Percentiles rank a stretch among this genome's conserved stretches.
Evolutionary conservation across 1,140 invertebrate genomes (phyloP).

Genomic region (Euura lappo): DNA sequence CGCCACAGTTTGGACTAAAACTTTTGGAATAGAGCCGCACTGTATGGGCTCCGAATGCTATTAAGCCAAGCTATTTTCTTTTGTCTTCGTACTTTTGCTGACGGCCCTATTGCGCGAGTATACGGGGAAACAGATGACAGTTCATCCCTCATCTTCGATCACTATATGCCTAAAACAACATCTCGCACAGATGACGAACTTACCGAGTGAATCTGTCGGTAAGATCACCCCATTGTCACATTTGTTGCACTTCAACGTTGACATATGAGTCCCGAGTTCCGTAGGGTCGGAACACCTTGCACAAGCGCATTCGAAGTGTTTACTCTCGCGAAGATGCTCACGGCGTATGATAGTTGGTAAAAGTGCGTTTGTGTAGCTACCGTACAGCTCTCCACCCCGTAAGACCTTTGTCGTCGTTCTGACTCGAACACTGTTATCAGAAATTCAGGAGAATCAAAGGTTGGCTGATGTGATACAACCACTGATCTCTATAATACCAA

Average conservation of each 20-base stretch:
- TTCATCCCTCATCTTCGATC: too few relatives aligned
- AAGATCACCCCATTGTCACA: constrained; percentile 75
- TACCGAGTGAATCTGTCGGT: constrained; percentile 72
- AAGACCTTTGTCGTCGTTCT: constrained; percentile 71
- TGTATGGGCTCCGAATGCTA: too few relatives aligned
- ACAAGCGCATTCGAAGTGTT: constrained; percentile 80
- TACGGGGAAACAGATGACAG: too few relatives aligned
- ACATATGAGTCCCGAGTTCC: constrained; percentile 77
- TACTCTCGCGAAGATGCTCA: constrained; percentile 72
- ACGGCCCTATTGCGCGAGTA: too few relatives aligned
- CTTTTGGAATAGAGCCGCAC: too few relatives aligned
- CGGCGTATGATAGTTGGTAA: constrained; percentile 75
- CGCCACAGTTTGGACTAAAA: too few relatives aligned
- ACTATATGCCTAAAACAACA: too few relatives aligned
- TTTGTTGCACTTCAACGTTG: constrained; percentile 76
- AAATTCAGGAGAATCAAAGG: background rate
- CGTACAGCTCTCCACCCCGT: constrained; percentile 68
- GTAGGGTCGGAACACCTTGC: constrained; percentile 75
- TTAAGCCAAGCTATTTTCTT: too few relatives aligned
- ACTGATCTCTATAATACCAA: background rate
- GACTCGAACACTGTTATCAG: constrained; percentile 67
- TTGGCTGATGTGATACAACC: too few relatives aligned
- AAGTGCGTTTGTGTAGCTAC: constrained; percentile 80
- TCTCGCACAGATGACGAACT: constrained; percentile 21
- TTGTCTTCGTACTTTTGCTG: too few relatives aligned